Evolutionary conservation across 2,113 vertebrate genomes (phyloP).

Genomic region (Thermophis baileyi): DNA sequence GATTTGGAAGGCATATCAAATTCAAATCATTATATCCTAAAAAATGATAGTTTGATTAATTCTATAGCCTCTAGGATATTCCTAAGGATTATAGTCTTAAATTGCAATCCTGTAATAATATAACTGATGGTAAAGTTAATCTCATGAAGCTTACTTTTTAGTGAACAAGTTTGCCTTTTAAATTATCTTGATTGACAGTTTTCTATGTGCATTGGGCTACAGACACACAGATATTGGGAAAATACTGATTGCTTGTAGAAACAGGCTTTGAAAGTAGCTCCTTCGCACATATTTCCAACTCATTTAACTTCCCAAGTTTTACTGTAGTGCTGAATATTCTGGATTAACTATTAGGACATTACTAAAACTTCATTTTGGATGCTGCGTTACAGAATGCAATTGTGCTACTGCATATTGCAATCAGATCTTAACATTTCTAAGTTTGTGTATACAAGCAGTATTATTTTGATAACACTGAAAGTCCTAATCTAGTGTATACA

Average conservation of each 20-base stretch:
- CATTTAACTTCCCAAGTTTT: conserved; percentile 30
- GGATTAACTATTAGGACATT: conserved; percentile 44
- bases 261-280: background rate
- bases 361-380: background rate
- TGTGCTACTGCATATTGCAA: conserved; percentile 64
- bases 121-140: background rate
- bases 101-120: background rate
- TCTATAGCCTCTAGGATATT: background rate
- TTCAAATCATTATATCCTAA: background rate
- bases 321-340: conserved; percentile 5
- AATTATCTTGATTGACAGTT: background rate
- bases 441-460: conserved; percentile 22
- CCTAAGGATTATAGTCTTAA: background rate
- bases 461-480: background rate
- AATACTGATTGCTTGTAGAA: background rate
- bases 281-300: conserved; percentile 5
- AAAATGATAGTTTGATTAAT: background rate
- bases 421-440: conserved; percentile 62
- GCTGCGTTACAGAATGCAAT: background rate
- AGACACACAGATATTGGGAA: background rate
- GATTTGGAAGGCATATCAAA: background rate
- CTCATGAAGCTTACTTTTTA: background rate
- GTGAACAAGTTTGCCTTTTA: background rate
- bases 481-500: background rate
- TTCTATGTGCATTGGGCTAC: background rate